Percentiles rank a stretch among this genome's conserved stretches.
phyloP scores from a whole-genome alignment of 1,140 invertebrate genomes.

The Tetragonula clypearis region DNA sequence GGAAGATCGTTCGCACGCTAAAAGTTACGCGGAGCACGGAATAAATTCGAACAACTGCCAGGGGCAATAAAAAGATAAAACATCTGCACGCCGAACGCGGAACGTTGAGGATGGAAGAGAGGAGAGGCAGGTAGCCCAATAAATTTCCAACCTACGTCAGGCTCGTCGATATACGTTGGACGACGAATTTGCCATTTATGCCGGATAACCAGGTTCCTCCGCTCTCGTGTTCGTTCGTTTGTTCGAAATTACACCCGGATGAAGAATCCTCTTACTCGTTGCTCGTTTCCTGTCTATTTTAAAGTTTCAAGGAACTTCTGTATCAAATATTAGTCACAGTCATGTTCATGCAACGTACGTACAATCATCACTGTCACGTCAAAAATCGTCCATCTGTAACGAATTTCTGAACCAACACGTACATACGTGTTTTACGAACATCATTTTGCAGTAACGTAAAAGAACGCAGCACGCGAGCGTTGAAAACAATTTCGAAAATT shows the following conservation, averaged over 20 bases:
- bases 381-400: too few relatives aligned
- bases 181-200: slow-evolving; percentile 24
- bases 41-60: slow-evolving; percentile 36
- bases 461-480: too few relatives aligned
- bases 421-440: too few relatives aligned
- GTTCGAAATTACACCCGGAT: not conserved
- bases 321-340: too few relatives aligned
- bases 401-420: too few relatives aligned
- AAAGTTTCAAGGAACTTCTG: too few relatives aligned
- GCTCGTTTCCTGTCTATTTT: not conserved
- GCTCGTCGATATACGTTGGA: slow-evolving; percentile 13
- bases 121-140: not conserved
- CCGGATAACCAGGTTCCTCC: slow-evolving; percentile 9
- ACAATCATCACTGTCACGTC: too few relatives aligned
- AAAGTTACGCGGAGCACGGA: slow-evolving; percentile 26
- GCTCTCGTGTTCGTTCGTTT: not conserved
- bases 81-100: slow-evolving; percentile 5
- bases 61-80: slow-evolving; percentile 33
- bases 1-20: slow-evolving; percentile 11
- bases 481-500: too few relatives aligned
- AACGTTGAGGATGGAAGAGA: not conserved
- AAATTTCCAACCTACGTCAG: slow-evolving; percentile 26
- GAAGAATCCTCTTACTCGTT: slow-evolving; percentile 16
- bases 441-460: too few relatives aligned
- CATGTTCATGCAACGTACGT: too few relatives aligned